Conservation (phyloP, 1,140 invertebrate genomes). For the Cyclargus thomasi region DNA sequence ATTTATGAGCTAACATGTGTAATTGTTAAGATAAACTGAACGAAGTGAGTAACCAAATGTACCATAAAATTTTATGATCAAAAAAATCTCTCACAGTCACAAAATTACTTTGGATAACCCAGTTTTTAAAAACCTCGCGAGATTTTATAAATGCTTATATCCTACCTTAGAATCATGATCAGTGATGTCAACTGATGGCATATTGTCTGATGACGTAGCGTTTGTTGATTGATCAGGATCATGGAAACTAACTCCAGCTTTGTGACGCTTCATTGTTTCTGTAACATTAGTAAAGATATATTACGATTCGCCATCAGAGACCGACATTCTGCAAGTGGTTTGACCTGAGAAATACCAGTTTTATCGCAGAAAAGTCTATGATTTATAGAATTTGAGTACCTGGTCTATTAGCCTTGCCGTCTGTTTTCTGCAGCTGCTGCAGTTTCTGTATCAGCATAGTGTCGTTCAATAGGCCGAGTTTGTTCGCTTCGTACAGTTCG, state of each 20-base stretch:
- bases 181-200: slow-evolving; percentile 45
- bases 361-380: no score
- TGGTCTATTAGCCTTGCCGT: slow-evolving; percentile 61
- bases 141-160: background rate
- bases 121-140: no score
- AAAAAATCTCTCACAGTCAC: no score
- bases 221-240: slow-evolving; percentile 47
- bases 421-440: slow-evolving; percentile 41
- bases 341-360: no score
- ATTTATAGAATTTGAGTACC: no score
- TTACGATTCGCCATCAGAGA: no score
- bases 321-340: no score
- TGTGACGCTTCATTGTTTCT: slow-evolving; percentile 62
- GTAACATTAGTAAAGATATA: background rate
- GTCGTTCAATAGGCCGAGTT: slow-evolving; percentile 48
- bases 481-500: slow-evolving; percentile 76
- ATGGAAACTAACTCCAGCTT: slow-evolving; percentile 61
- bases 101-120: no score
- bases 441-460: slow-evolving; percentile 47
- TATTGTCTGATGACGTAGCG: slow-evolving; percentile 41
- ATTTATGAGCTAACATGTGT: no score
- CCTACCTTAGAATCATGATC: slow-evolving; percentile 63
- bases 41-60: no score
- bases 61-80: no score
- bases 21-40: no score